These are phyloP conservation scores for Rhynchopsitta pachyrhyncha DNA, from an alignment of 2,113 vertebrate genomes.

Conservation along the genomic window DNA sequence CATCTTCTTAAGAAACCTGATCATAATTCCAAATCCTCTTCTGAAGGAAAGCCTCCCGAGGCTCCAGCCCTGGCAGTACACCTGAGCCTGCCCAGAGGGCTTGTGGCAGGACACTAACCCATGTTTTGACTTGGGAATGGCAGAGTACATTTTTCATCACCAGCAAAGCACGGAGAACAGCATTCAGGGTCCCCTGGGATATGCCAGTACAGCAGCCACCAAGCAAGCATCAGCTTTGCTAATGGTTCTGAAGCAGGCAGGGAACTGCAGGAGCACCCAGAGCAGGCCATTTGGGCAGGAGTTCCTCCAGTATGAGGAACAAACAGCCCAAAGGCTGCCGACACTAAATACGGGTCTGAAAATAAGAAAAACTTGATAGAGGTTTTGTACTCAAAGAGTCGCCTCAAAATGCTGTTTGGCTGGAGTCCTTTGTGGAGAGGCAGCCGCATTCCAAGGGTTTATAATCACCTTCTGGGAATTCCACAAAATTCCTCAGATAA, in stretches of 20 bases:
- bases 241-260: not conserved
- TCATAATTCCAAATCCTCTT: not conserved
- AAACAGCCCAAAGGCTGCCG: not conserved
- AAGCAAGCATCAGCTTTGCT: not conserved
- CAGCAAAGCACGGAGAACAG: not conserved
- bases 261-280: not conserved
- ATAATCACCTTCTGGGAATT: slow-evolving; percentile 16
- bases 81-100: not conserved
- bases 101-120: not conserved
- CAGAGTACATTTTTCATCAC: not conserved
- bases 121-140: accelerated
- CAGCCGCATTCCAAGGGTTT: slow-evolving; percentile 3
- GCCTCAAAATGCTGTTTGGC: not conserved
- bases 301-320: not conserved
- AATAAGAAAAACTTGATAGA: not conserved
- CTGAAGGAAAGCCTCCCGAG: not conserved
- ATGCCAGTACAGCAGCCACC: accelerated
- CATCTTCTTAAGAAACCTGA: not conserved
- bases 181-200: not conserved
- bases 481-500: slow-evolving; percentile 54
- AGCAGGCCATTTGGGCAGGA: not conserved
- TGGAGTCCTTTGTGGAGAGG: not conserved
- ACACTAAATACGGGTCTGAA: not conserved
- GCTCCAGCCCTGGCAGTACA: not conserved
- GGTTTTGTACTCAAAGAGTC: not conserved